These are phyloP conservation scores for Menidia menidia DNA, from an alignment of 2,797 vertebrate species.

Conservation along the genomic window DNA sequence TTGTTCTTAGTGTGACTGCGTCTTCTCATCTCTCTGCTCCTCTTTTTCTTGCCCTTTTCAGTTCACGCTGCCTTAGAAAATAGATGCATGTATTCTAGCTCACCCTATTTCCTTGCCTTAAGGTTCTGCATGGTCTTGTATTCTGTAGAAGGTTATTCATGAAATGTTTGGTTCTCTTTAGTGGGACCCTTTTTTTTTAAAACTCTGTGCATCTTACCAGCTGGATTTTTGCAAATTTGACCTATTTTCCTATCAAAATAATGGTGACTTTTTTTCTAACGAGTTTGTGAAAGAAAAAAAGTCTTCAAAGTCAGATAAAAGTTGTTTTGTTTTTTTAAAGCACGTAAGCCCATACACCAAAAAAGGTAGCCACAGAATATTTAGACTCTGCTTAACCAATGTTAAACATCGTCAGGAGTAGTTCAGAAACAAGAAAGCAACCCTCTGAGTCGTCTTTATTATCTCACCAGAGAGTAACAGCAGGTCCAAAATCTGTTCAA, in stretches of 20 bases:
- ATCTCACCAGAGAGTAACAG: neutral
- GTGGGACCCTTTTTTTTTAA: constrained; percentile 7
- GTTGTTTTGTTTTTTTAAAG: too few relatives aligned
- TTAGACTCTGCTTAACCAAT: too few relatives aligned
- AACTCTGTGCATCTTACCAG: neutral
- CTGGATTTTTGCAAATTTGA: neutral
- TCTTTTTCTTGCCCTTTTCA: constrained; percentile 11
- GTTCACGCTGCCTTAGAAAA: constrained; percentile 15
- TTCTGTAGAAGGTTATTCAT: constrained; percentile 16
- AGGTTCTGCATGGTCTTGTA: constrained; percentile 1
- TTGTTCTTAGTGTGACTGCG: constrained; percentile 1
- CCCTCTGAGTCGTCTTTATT: neutral
- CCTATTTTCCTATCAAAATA: too few relatives aligned
- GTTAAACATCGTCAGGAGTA: neutral
- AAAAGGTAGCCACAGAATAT: too few relatives aligned
- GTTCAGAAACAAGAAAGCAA: neutral
- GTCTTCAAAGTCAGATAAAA: neutral
- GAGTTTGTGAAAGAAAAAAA: neutral
- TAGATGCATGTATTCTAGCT: neutral
- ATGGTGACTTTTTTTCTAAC: too few relatives aligned
- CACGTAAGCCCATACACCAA: too few relatives aligned
- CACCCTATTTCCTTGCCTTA: neutral
- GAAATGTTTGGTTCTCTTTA: neutral
- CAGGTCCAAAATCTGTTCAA: neutral
- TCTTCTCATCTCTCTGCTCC: constrained; percentile 17